Evolutionary conservation across 23 tunicate species (phyloP).

Genomic region (Pegea sp.): DNA sequence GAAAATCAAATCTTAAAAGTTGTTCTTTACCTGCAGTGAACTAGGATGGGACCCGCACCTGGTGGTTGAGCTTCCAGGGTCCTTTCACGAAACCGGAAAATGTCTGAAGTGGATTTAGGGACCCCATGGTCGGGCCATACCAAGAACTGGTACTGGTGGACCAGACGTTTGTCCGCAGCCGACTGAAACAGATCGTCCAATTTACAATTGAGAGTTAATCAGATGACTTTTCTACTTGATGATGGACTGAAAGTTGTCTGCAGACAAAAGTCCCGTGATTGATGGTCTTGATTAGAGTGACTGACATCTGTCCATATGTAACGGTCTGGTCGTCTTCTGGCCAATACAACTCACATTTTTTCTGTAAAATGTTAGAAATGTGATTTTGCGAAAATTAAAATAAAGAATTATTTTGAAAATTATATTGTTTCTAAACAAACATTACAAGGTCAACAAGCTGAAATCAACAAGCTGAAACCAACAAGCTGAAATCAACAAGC

Average conservation of each 20-base stretch:
- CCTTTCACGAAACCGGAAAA: conserved; percentile 30
- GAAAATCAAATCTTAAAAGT: too few species aligned
- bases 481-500: too few species aligned
- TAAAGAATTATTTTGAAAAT: too few species aligned
- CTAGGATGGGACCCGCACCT: conserved; percentile 44
- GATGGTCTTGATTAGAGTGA: not conserved
- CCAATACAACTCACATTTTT: conserved; percentile 78
- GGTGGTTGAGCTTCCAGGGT: conserved; percentile 34
- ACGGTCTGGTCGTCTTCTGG: conserved; percentile 22
- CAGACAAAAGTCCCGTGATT: not conserved
- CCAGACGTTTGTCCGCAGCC: not conserved
- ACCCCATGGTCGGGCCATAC: conserved; percentile 96
- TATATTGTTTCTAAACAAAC: too few species aligned
- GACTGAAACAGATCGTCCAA: not conserved
- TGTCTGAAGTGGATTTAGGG: conserved; percentile 72
- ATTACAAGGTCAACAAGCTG: too few species aligned
- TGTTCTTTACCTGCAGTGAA: conserved; percentile 70
- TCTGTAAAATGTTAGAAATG: too few species aligned
- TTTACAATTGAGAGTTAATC: not conserved
- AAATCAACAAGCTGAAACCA: too few species aligned
- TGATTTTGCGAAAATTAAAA: too few species aligned
- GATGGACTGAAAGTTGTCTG: not conserved
- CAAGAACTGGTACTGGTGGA: conserved; percentile 37
- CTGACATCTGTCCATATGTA: not conserved
- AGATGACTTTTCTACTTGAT: not conserved